These are phyloP conservation scores for Zalophus californianus DNA, from an alignment of 2,797 vertebrate species.

Conservation along the genomic window DNA sequence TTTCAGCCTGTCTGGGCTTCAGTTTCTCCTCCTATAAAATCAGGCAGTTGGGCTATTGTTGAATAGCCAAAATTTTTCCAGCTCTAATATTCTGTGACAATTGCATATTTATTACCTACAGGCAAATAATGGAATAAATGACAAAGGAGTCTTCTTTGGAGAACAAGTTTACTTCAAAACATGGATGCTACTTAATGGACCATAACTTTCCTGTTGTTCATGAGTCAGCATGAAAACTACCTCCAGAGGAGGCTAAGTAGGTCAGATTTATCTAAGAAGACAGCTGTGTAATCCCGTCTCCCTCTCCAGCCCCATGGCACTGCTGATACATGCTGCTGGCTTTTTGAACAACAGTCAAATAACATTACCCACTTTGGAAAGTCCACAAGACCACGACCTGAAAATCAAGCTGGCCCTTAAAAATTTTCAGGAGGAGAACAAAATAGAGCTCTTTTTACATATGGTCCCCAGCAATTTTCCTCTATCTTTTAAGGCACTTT, in stretches of 20 bases:
- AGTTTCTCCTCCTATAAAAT: constrained; percentile 24
- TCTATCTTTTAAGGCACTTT: neutral
- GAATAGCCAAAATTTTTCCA: neutral
- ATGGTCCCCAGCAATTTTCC: neutral
- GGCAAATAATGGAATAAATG: neutral
- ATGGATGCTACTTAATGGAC: constrained; percentile 63
- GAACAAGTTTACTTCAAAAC: constrained; percentile 60
- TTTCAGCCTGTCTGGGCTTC: constrained; percentile 10
- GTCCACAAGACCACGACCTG: neutral
- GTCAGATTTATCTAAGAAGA: constrained; percentile 81
- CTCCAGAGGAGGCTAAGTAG: constrained; percentile 54
- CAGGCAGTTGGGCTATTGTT: neutral
- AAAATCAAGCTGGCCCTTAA: constrained; percentile 13
- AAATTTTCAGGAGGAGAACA: neutral
- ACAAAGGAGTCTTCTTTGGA: constrained; percentile 49
- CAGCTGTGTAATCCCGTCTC: constrained; percentile 54
- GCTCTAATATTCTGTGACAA: neutral
- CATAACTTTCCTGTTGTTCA: constrained; percentile 65
- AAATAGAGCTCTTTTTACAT: neutral
- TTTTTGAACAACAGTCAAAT: constrained; percentile 56
- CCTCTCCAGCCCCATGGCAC: neutral
- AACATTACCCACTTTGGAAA: constrained; percentile 49
- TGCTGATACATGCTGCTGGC: constrained; percentile 60
- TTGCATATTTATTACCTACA: neutral
- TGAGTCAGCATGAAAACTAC: constrained; percentile 78